Conservation (phyloP, 2,888 invertebrate species). For the Dolomedes plantarius region DNA sequence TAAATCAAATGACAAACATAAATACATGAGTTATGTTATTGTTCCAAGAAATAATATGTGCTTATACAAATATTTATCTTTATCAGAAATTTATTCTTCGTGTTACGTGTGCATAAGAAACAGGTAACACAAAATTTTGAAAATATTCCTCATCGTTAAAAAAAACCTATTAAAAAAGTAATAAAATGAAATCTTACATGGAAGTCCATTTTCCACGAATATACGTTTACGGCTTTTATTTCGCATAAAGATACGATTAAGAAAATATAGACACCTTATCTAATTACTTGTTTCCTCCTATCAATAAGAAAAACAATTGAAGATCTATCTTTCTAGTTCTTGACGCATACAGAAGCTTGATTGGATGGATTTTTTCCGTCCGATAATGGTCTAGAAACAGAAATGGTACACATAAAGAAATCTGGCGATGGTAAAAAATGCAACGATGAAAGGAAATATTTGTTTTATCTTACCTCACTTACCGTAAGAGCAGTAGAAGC, state of each 20-base stretch:
- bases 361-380: slow-evolving; percentile 11
- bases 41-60: no score
- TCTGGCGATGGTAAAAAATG: slow-evolving; percentile 3
- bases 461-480: neutral
- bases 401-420: slow-evolving; percentile 7
- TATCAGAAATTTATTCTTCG: no score
- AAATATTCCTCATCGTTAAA: no score
- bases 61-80: no score
- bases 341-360: neutral
- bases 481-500: neutral
- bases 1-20: no score
- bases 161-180: no score
- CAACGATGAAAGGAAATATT: slow-evolving; percentile 11
- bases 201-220: no score
- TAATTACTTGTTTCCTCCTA: slow-evolving; percentile 22
- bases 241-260: neutral
- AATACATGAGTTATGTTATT: no score
- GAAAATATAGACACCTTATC: slow-evolving; percentile 9
- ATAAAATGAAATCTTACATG: no score
- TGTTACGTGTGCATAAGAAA: no score
- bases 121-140: no score
- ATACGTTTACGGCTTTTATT: no score
- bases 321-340: neutral
- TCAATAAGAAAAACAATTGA: slow-evolving; percentile 25
- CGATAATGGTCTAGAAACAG: slow-evolving; percentile 6